phyloP scores from a whole-genome alignment of 2,797 vertebrate species.

The Harpagifer antarcticus region DNA sequence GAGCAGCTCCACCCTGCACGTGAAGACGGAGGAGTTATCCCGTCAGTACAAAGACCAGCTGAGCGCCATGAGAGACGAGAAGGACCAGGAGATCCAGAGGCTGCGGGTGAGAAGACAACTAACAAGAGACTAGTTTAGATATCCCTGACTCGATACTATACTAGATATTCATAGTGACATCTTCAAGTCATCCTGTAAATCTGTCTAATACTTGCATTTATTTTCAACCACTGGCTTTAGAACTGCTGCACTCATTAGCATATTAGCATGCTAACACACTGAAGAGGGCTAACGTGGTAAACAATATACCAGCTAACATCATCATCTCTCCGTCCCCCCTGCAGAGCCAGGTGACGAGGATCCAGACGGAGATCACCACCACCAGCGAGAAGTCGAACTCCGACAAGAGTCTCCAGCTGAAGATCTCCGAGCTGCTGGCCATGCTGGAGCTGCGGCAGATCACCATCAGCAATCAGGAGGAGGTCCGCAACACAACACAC shows the following conservation, averaged over 20 bases:
- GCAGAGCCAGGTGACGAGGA: slow-evolving; percentile 85
- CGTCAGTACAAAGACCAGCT: slow-evolving; percentile 92
- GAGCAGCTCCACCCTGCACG: slow-evolving; percentile 83
- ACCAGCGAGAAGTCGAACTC: slow-evolving; percentile 72
- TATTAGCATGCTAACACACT: too few relatives aligned
- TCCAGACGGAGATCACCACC: slow-evolving; percentile 86
- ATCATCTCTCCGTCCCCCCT: not conserved
- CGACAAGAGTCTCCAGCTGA: slow-evolving; percentile 89
- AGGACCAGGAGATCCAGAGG: slow-evolving; percentile 90
- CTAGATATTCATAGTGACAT: too few relatives aligned
- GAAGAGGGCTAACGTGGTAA: too few relatives aligned
- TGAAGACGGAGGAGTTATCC: slow-evolving; percentile 91
- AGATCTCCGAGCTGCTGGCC: slow-evolving; percentile 87
- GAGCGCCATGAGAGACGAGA: slow-evolving; percentile 85
- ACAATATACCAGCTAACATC: too few relatives aligned
- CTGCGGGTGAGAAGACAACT: slow-evolving; percentile 84
- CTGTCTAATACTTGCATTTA: too few relatives aligned
- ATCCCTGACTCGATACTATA: too few relatives aligned
- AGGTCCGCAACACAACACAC: slow-evolving; percentile 79
- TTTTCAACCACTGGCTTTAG: too few relatives aligned
- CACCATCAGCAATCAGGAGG: slow-evolving; percentile 90
- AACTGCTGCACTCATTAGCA: too few relatives aligned
- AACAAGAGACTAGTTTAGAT: too few relatives aligned
- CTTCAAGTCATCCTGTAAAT: too few relatives aligned
- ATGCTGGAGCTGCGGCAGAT: slow-evolving; percentile 89